Evolutionary conservation across 2,888 invertebrate genomes (phyloP), one percentile per base, ranked within the genome.

Genomic region (Osmoderma eremita): DNA sequence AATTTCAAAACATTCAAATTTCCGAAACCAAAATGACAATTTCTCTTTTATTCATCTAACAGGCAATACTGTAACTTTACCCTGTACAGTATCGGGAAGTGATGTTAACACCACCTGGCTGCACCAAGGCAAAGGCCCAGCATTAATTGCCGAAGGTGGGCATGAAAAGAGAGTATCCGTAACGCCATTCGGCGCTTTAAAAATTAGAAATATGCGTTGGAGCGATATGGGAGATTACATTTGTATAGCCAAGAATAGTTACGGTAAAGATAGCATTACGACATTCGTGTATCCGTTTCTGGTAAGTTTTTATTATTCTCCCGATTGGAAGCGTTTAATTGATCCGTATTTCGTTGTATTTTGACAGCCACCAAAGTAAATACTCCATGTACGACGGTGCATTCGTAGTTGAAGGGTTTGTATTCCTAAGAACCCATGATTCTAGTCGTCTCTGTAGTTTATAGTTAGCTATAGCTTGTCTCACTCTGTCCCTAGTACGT

Each of bases 171-270:
- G 78, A 54, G 74, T 78, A 22, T 71, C 75, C 1, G 81, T 89
- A 68, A 83, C 92, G 67, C 86, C 88, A 2, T 90, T 88, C 74
- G 96, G 96, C 0, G 92, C 92, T 74, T 83, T 97, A 22, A 77
- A 92, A 42, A 91, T 97, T 73, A 82, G 85, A 17, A 84, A 87
- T 10, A 84, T 95, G 5, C 83, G 84, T 45, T 97, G 93, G 92
- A 81, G 84, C 8, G 92, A 94, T 74, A 94, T 95, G 94, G 95
- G 95, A 3, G 85, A 85, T 17, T 95, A 90, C 80, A 89, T 86
- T 0, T 97, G 97, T 78, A 83, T 88, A 12, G 92, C 90, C 0
- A 87, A 88, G 72, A 92, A 91, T 75, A 78, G 83, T 13, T 82
- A 86, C 13, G 91, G 90, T 3, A 86, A 87, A 70, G 91, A 90